Base-by-base conservation (phyloP, 2,113 vertebrate species). In the Orthochromis indermauri region DNA sequence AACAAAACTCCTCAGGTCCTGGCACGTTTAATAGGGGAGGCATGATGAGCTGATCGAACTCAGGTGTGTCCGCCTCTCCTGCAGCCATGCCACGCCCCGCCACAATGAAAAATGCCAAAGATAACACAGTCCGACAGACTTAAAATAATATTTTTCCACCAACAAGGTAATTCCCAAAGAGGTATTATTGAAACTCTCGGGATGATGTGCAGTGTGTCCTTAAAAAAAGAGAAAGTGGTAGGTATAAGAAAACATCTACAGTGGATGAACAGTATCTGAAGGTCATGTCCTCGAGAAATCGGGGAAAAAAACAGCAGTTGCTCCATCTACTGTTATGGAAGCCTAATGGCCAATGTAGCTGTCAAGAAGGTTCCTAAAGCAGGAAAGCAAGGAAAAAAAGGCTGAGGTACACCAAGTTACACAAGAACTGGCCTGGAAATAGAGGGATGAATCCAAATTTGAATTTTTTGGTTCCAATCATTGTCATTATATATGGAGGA, bases 191-290 rank as follows among this genome's bases (percentile, higher is more conserved):
- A 68, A 68, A 8, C n/a, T 21, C 19, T 68, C 1, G 1, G 33
- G 17, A 37, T 66, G 10, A 7, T 66, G 17, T n/a, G 63, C 63
- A 68, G 63, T 21, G 63, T 68, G 7, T 37, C 33, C 11, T 40
- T 68, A 21, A 66, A 21, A 8, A 63, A 63, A 35, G 17, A 37
- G 31, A 12, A 66, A 3, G 33, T 66, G 33, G 33, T 37, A n/a
- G 33, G 61, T 37, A n/a, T 66, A 66, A 37, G 33, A 37, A 66
- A 66, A 35, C 19, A n/a, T 66, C 61, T 66, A 66, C 10, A 66
- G 4, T 0, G 19, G 61, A 37, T 37, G 10, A 21, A 5, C 33
- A 21, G 19, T 37, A 66, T 66, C 10, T 66, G 61, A 66, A 37
- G 8, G 33, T 37, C 10, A 37, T 21, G 33, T 66, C 61, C 61